A percentile compares a stretch with the other conserved stretches of the same genome.
These are phyloP conservation scores for Temnothorax nylanderi DNA, from an alignment of 1,140 invertebrate species.

Conservation along the genomic window DNA sequence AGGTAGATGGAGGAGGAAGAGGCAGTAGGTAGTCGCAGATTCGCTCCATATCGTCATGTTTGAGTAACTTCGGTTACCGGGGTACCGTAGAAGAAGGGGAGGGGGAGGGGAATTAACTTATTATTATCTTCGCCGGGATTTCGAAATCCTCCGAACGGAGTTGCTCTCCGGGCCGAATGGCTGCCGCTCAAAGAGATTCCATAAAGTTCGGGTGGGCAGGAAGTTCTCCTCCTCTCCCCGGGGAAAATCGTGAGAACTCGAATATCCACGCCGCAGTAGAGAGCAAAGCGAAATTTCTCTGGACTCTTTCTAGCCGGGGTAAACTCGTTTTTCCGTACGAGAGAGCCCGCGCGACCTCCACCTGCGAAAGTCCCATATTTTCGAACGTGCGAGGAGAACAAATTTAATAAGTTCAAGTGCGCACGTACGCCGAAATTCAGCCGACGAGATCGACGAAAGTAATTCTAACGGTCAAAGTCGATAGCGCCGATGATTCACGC, in stretches of 20 bases:
- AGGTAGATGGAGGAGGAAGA: neutral
- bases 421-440: constrained; percentile 30
- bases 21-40: neutral
- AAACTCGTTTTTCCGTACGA: constrained; percentile 71
- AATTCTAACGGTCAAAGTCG: neutral
- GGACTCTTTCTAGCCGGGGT: constrained; percentile 52
- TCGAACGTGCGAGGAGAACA: constrained; percentile 51
- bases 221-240: constrained; percentile 58
- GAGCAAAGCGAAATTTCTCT: constrained; percentile 65
- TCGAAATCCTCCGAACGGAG: constrained; percentile 38
- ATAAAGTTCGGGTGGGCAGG: constrained; percentile 64
- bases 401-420: constrained; percentile 71
- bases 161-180: neutral
- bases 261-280: constrained; percentile 38
- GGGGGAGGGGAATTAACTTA: constrained; percentile 60
- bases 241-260: constrained; percentile 46
- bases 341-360: constrained; percentile 43
- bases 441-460: constrained; percentile 21
- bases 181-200: constrained; percentile 64
- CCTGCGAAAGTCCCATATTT: constrained; percentile 47
- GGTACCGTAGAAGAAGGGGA: neutral
- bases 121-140: constrained; percentile 67
- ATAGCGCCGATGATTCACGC: neutral
- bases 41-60: constrained; percentile 50
- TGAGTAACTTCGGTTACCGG: constrained; percentile 35